A percentile compares a stretch with the other conserved stretches of the same genome.
Conservation (phyloP, 1,140 invertebrate species). For the Dinothrombium tinctorium region DNA sequence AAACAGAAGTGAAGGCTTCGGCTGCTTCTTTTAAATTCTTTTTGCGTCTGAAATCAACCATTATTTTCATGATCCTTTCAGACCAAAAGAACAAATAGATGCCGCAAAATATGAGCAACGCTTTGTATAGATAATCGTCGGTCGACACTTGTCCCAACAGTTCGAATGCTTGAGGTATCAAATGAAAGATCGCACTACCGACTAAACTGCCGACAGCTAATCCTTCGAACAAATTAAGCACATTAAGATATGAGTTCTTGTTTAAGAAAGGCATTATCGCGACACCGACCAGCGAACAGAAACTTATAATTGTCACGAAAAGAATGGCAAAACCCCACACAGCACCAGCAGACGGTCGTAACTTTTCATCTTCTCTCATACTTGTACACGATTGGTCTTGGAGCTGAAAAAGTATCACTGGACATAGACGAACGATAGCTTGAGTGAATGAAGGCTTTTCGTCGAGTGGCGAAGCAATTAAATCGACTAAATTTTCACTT, state of each 20-base stretch:
- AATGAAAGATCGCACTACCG: conserved; percentile 34
- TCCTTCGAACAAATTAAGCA: conserved; percentile 34
- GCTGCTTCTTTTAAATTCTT: too few relatives aligned
- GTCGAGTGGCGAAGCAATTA: conserved; percentile 6
- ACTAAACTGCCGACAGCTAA: conserved; percentile 38
- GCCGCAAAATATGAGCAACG: conserved; percentile 24
- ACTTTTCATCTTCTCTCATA: not conserved
- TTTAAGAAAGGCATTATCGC: conserved; percentile 34
- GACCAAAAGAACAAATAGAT: conserved; percentile 29
- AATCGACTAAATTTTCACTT: conserved; percentile 5
- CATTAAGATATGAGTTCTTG: conserved; percentile 26
- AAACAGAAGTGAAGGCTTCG: too few relatives aligned
- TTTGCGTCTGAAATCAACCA: conserved; percentile 25
- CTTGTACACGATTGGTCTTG: not conserved
- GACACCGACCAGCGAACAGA: conserved; percentile 34
- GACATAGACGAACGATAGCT: conserved; percentile 9
- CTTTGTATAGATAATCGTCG: conserved; percentile 24
- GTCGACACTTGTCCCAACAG: conserved; percentile 17
- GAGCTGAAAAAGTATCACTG: conserved; percentile 10
- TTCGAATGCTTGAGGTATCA: conserved; percentile 31
- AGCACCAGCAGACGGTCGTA: not conserved
- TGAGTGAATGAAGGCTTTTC: not conserved
- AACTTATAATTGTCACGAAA: conserved; percentile 34
- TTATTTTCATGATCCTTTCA: conserved; percentile 27
- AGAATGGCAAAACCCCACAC: conserved; percentile 34